phyloP scores from a whole-genome alignment of 2,797 vertebrate genomes.

The Peromyscus attwateri region DNA sequence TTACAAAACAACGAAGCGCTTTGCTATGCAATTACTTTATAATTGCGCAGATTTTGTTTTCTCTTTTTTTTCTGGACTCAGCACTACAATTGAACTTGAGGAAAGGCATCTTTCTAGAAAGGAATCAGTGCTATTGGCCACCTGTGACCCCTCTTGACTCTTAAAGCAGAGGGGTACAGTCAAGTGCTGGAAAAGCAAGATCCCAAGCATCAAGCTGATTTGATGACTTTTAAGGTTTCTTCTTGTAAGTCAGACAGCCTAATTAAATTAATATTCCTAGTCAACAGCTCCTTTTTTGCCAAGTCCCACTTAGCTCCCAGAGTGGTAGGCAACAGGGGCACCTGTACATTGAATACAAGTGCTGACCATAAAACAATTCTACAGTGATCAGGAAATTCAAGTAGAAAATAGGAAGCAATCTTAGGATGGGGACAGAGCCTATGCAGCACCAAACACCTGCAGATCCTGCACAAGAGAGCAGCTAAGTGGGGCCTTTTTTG shows the following conservation, averaged over 20 bases:
- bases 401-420: background rate
- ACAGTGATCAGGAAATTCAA: background rate
- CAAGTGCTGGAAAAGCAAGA: conserved; percentile 3
- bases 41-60: background rate
- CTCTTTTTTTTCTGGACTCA: background rate
- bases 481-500: background rate
- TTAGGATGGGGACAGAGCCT: background rate
- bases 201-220: background rate
- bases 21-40: conserved; percentile 16
- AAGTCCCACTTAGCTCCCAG: background rate
- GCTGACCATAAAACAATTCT: background rate
- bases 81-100: conserved; percentile 32
- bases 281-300: background rate
- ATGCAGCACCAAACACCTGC: background rate
- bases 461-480: background rate
- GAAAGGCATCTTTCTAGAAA: background rate
- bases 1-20: conserved; percentile 32
- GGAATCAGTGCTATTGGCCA: background rate
- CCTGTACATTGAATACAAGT: background rate
- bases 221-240: background rate
- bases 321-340: background rate
- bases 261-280: background rate
- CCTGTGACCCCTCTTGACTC: conserved; percentile 30
- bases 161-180: conserved; percentile 40
- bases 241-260: background rate